A percentile compares a stretch with the other conserved stretches of the same genome.
Evolutionary conservation across 2,888 invertebrate species (phyloP).

Genomic region (Doris montereyensis): DNA sequence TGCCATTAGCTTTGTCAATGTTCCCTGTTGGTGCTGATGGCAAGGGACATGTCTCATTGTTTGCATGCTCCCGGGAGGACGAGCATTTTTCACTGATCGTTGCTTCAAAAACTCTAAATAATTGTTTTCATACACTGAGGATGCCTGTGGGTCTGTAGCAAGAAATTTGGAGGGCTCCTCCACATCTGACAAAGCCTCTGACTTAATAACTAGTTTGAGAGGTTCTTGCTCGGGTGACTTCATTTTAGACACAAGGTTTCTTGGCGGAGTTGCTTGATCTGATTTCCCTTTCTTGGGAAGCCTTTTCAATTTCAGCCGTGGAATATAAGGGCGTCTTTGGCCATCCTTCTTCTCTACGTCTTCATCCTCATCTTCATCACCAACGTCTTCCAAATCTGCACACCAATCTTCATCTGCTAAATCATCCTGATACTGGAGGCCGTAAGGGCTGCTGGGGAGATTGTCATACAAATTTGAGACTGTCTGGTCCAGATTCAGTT

Average conservation of each 20-base stretch:
- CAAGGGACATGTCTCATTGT: too few relatives aligned
- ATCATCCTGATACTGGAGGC: slow-evolving; percentile 28
- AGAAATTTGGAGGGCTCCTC: too few relatives aligned
- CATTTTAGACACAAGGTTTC: neutral
- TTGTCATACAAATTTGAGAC: neutral
- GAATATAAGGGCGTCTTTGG: slow-evolving; percentile 27
- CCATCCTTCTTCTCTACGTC: slow-evolving; percentile 13
- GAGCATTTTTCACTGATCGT: too few relatives aligned
- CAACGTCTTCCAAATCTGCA: slow-evolving; percentile 32
- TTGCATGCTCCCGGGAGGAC: too few relatives aligned
- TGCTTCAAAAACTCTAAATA: slow-evolving; percentile 38
- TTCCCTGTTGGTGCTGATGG: too few relatives aligned
- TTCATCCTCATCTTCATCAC: slow-evolving; percentile 27
- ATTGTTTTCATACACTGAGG: slow-evolving; percentile 35
- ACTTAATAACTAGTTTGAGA: slow-evolving; percentile 36
- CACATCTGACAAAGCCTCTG: too few relatives aligned
- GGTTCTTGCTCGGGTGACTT: slow-evolving; percentile 9
- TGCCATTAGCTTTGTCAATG: too few relatives aligned
- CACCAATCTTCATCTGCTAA: slow-evolving; percentile 37
- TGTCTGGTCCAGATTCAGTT: slow-evolving; percentile 47
- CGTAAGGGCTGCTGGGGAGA: neutral
- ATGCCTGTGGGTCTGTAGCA: too few relatives aligned
- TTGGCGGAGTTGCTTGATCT: too few relatives aligned
- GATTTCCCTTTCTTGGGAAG: slow-evolving; percentile 20
- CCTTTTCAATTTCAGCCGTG: slow-evolving; percentile 37